Base-by-base conservation (phyloP, 92 coral and sea anemone species). In the Zoanthus sansibaricus region DNA sequence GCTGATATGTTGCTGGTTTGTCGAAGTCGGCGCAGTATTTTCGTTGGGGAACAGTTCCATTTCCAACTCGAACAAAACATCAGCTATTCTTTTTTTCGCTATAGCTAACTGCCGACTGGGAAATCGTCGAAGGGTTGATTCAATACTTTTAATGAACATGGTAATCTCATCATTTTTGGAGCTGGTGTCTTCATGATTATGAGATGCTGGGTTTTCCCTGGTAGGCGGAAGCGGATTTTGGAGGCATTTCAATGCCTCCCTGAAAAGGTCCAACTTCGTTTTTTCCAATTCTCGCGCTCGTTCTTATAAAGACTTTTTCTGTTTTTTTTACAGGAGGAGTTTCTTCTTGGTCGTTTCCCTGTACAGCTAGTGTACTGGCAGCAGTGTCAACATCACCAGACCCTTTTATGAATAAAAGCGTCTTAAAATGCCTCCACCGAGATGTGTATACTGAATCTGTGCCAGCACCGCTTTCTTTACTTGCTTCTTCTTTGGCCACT, bases 51-150 rank as follows among this genome's bases (percentile, higher is more conserved):
- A 84, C 30, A 67, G 56, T 45, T 89, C 92, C 83, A 90, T 85
- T 82, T 83, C 92, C 58, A 90, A 48, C 7, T 78, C 87, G 69
- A 90, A 90, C 62, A 90, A 18, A 31, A 77, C 83, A 86, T 90
- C 90, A 49, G 66, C 87, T 16, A 90, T 86, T 80, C 86, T 52
- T 68, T 90, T 90, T 71, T 42, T 90, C 9, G 89, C 92, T 33
- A 86, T 30, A 9, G 82, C 86, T 7, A 89, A 20, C 49, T 86
- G 89, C 9, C 90, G 75, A 1, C 77, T 83, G 31, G 89, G 74
- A 82, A 90, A 78, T 72, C 70, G 61, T n/a, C 90, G 18, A n/a
- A 90, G 82, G n/a, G 83, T 86, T 16, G 83, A 86, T 70, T 90
- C 90, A 30, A 86, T 9, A 74, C 84, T 83, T 58, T 66, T 76